Evolutionary conservation across 2,888 invertebrate species (phyloP).

Genomic region (Drosophila colorata): DNA sequence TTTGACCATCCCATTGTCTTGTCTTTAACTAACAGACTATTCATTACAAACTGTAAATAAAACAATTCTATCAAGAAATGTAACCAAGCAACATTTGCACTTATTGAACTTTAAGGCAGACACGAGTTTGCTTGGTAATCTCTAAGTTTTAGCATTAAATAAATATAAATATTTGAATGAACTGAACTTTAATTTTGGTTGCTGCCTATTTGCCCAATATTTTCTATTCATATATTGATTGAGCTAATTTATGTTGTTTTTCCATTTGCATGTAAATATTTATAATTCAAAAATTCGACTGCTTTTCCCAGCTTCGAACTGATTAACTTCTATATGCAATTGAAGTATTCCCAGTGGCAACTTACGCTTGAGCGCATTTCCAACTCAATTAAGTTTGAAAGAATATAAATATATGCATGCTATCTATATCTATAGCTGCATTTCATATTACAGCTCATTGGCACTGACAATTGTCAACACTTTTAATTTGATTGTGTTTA

Average conservation of each 20-base stretch:
- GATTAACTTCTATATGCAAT: neutral
- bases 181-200: neutral
- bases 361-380: neutral
- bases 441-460: constrained; percentile 22
- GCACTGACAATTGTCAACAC: constrained; percentile 6
- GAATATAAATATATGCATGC: neutral
- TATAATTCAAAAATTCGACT: neutral
- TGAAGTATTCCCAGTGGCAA: neutral
- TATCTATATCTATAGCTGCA: neutral
- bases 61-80: neutral
- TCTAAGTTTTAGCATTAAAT: neutral
- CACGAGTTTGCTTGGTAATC: neutral
- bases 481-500: constrained; percentile 32
- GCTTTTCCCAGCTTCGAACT: neutral
- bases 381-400: constrained; percentile 2
- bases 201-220: neutral
- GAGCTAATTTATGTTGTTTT: neutral
- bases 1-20: neutral
- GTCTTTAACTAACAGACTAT: neutral
- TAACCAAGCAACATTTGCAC: neutral
- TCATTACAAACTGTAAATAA: neutral
- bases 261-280: constrained; percentile 8
- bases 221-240: constrained; percentile 6
- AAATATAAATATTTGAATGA: neutral
- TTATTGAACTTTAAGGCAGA: neutral